Evolutionary conservation across 2,113 vertebrate species (phyloP).

Genomic region (Pseudorectes ferrugineus): DNA sequence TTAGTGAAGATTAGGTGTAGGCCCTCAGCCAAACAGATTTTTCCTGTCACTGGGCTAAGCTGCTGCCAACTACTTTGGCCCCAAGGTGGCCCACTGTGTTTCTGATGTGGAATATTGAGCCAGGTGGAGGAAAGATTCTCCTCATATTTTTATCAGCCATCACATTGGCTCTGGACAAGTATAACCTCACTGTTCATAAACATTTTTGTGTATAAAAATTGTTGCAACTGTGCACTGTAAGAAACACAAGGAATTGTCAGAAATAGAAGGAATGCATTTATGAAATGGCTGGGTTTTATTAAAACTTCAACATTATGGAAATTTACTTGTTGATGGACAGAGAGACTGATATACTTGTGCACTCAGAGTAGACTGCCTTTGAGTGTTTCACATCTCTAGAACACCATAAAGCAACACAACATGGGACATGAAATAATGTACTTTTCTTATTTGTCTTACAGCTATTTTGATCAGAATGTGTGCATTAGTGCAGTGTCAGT

Average conservation of each 20-base stretch:
- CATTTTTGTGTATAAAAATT: background rate
- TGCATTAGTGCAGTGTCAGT: background rate
- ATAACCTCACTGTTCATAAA: background rate
- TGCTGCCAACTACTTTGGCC: background rate
- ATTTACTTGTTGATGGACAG: background rate
- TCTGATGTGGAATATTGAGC: background rate
- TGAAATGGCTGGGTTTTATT: background rate
- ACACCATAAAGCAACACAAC: background rate
- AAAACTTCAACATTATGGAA: background rate
- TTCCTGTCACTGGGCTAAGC: background rate
- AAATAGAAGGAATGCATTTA: background rate
- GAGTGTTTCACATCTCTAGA: background rate
- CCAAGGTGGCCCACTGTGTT: background rate
- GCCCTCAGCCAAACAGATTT: constrained; percentile 29
- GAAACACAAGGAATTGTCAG: background rate
- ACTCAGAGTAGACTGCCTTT: background rate
- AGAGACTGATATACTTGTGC: background rate
- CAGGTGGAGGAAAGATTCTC: background rate
- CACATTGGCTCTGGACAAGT: background rate
- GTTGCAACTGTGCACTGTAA: background rate
- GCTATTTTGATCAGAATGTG: background rate
- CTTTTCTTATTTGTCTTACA: background rate
- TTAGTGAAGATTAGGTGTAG: constrained; percentile 19
- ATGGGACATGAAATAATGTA: background rate
- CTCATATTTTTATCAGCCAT: background rate